These are phyloP conservation scores for Amphiprion percula DNA, from an alignment of 2,113 vertebrate genomes.

Conservation along the genomic window DNA sequence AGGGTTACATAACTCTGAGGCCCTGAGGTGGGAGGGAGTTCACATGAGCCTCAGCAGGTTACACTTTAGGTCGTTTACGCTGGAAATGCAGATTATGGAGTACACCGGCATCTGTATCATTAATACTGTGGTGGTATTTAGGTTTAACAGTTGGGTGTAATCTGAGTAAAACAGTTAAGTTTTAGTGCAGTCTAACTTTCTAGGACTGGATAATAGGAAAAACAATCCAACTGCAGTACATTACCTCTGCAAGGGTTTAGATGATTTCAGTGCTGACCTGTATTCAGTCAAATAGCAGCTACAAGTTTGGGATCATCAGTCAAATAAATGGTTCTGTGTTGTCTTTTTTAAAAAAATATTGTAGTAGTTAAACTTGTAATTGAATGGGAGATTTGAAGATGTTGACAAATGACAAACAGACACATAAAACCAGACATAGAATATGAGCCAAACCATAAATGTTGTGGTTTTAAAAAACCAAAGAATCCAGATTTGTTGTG, in stretches of 20 bases:
- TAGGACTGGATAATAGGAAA: not conserved
- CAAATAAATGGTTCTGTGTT: too few species aligned
- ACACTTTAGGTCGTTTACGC: conserved; percentile 44
- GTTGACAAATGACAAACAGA: too few species aligned
- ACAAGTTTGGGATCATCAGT: too few species aligned
- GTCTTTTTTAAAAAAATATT: too few species aligned
- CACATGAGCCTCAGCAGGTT: conserved; percentile 67
- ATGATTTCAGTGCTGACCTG: too few species aligned
- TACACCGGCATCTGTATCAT: not conserved
- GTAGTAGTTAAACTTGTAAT: too few species aligned
- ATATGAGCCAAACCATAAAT: too few species aligned
- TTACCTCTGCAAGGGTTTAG: not conserved
- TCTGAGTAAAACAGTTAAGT: not conserved
- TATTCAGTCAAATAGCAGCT: too few species aligned
- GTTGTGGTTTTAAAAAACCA: too few species aligned
- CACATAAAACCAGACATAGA: too few species aligned
- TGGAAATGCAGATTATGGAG: conserved; percentile 25
- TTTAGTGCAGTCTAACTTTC: not conserved
- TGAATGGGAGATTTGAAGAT: too few species aligned
- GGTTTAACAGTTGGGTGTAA: conserved; percentile 23
- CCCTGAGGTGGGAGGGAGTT: conserved; percentile 11
- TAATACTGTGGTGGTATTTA: not conserved
- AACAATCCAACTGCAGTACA: not conserved
- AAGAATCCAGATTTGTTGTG: too few species aligned
- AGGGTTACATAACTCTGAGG: conserved; percentile 59